Evolutionary conservation across 2,797 vertebrate genomes (phyloP).

Genomic region (Bovichtus variegatus): DNA sequence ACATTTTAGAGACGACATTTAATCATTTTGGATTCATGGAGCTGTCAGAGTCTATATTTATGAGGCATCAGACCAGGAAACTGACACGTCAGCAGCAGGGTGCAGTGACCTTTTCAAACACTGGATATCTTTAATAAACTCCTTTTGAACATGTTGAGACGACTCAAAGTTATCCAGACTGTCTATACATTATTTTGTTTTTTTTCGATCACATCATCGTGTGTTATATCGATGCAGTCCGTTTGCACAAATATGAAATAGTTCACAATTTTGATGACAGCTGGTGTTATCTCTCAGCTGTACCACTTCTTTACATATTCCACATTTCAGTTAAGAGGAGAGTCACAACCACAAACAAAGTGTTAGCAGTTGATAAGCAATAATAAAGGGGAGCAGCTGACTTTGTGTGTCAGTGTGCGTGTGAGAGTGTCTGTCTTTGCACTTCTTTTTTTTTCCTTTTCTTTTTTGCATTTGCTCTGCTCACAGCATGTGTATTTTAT

Average conservation of each 20-base stretch:
- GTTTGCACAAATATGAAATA: background rate
- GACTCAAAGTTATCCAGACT: background rate
- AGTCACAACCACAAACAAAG: conserved; percentile 47
- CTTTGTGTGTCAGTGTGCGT: conserved; percentile 24
- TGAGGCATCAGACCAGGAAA: conserved; percentile 5
- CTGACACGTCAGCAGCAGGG: conserved; percentile 14
- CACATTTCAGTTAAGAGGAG: conserved; percentile 39
- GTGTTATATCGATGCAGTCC: no score
- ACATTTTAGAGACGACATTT: conserved; percentile 11
- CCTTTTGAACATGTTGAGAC: background rate
- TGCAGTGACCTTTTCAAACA: conserved; percentile 40
- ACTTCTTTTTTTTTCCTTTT: conserved; percentile 18
- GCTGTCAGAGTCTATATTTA: conserved; percentile 23
- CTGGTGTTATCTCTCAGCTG: conserved; percentile 2
- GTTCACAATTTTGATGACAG: conserved; percentile 18
- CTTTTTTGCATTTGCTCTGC: conserved; percentile 24
- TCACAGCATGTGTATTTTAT: conserved; percentile 53
- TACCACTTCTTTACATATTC: conserved; percentile 32
- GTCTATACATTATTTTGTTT: background rate
- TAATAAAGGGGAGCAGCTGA: conserved; percentile 28
- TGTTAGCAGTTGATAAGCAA: conserved; percentile 19
- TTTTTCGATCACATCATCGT: background rate
- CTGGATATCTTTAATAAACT: conserved; percentile 40
- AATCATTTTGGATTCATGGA: conserved; percentile 32
- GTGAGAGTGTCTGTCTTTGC: conserved; percentile 21